These are phyloP conservation scores for Poeciliopsis occidentalis DNA, from an alignment of 2,113 vertebrate genomes.

Conservation along the genomic window DNA sequence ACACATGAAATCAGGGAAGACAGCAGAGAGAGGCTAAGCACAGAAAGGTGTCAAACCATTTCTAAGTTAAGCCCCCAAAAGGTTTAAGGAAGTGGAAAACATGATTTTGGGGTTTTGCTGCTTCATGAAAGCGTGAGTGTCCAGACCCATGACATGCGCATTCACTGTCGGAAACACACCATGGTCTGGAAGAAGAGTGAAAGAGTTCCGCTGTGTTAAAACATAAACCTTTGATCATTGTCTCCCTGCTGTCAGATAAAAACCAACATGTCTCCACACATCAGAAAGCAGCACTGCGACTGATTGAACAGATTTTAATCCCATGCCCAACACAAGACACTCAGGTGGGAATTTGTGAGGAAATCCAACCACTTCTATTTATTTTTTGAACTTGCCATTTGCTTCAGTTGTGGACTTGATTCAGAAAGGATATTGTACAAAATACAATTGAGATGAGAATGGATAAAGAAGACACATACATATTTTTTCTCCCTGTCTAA, in stretches of 20 bases:
- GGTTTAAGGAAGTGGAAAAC: neutral
- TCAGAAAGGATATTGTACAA: too few relatives aligned
- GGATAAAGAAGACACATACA: too few relatives aligned
- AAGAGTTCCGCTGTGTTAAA: neutral
- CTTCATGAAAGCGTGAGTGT: neutral
- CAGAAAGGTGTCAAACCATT: neutral
- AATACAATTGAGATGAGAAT: too few relatives aligned
- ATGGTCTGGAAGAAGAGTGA: neutral
- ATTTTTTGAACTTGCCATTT: too few relatives aligned
- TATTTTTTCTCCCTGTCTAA: too few relatives aligned
- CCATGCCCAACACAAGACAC: too few relatives aligned
- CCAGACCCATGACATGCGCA: neutral
- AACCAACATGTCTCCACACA: neutral
- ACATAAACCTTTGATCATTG: neutral
- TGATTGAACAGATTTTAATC: neutral
- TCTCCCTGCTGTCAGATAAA: neutral
- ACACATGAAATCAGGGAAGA: constrained; percentile 4
- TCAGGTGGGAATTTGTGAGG: too few relatives aligned
- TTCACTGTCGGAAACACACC: neutral
- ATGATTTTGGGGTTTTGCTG: neutral
- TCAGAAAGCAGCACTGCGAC: neutral
- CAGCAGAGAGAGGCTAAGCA: neutral
- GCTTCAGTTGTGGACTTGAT: too few relatives aligned
- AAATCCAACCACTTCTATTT: too few relatives aligned
- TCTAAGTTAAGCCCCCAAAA: too few relatives aligned